Evolutionary conservation across 2,888 invertebrate genomes (phyloP), one percentile per base, ranked within the genome.

Genomic region (Lamellibrachia columna): DNA sequence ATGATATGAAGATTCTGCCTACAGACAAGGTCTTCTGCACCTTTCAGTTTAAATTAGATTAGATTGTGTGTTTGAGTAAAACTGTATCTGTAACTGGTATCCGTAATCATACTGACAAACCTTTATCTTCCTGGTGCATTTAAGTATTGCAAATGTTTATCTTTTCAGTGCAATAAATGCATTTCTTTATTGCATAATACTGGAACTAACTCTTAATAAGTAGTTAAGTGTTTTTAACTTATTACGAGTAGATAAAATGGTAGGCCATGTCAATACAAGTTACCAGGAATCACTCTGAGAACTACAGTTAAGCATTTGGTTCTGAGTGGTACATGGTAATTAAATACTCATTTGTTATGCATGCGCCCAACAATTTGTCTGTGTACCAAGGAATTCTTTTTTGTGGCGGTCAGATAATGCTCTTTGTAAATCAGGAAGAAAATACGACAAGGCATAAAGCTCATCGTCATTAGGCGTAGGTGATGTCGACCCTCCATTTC

Each of bases 91-190:
- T 15, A n/a, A 75, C n/a, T n/a, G 2, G 6, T 75, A n/a, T 22
- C 22, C n/a, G 15, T 6, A 4, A 75, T 75, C 75, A 75, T 3
- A 15, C 75, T 22, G 11, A 15, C 75, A 75, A 75, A 3, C n/a
- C 75, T 75, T 75, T 75, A 75, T 75, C 75, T 75, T 75, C 75
- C 75, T 75, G 15, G 75, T 75, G 75, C 22, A n/a, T 75, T 75
- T 75, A 75, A 75, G 75, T 75, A 15, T 6, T 15, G 75, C 15
- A 15, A 3, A 75, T 22, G 22, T 75, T 75, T 75, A 15, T 75
- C 75, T 75, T 75, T 75, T 15, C 75, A 4, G 22, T 6, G 15
- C 15, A 75, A n/a, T 11, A n/a, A 75, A 75, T 75, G 22, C 6
- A 22, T 75, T 75, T 75, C n/a, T 58, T 15, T n/a, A 75, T 75